Percentiles rank a stretch among this genome's conserved stretches.
Evolutionary conservation across 2,797 vertebrate species (phyloP).

Genomic region (Eurystomus glaucurus): DNA sequence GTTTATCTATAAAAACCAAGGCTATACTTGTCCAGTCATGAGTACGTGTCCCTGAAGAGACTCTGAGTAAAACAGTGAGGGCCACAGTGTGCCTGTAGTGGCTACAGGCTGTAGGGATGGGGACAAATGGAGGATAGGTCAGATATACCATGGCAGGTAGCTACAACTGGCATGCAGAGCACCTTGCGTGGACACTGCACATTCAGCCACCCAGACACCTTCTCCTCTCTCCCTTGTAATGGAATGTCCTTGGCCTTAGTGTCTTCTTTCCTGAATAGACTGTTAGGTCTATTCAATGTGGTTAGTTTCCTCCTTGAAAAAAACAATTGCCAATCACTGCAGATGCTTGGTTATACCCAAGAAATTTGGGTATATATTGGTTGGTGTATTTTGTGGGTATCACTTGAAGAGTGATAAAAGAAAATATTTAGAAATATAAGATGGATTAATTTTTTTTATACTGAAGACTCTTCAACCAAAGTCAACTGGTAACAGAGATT

Average conservation of each 20-base stretch:
- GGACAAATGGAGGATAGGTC: not conserved
- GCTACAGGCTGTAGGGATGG: not conserved
- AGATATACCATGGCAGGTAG: not conserved
- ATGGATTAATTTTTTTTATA: not conserved
- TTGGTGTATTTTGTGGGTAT: not conserved
- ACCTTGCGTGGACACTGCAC: accelerated
- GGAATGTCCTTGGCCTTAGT: not conserved
- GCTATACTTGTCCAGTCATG: not conserved
- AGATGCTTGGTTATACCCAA: not conserved
- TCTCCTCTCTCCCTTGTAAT: not conserved
- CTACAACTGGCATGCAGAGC: not conserved
- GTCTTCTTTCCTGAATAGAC: not conserved
- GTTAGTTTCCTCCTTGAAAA: not conserved
- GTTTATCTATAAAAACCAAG: not conserved
- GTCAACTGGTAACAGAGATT: not conserved
- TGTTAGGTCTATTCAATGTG: not conserved
- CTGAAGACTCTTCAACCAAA: not conserved
- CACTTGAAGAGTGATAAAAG: not conserved
- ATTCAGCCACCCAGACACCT: not conserved
- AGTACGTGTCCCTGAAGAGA: not conserved
- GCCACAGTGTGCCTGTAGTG: not conserved
- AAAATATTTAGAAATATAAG: not conserved
- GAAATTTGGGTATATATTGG: not conserved
- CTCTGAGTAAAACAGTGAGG: not conserved
- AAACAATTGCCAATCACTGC: not conserved